phyloP scores from a whole-genome alignment of 1,140 invertebrate species.

The Macrobrachium nipponense region DNA sequence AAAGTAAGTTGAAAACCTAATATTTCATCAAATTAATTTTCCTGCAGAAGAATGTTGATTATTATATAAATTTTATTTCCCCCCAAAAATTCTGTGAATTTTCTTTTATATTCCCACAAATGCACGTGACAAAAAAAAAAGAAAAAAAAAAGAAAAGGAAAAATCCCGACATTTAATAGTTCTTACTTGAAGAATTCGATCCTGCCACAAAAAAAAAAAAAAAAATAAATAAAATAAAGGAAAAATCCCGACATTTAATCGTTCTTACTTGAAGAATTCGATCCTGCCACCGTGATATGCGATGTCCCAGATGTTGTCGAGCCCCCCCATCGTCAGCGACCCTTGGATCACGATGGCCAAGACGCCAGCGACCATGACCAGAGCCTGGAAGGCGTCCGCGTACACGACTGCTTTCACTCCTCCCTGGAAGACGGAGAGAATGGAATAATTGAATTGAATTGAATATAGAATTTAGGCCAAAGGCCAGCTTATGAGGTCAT shows the following conservation, averaged over 20 bases:
- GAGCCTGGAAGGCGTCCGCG: conserved; percentile 86
- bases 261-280: conserved; percentile 60
- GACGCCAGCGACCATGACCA: conserved; percentile 83
- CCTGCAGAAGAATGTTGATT: no score
- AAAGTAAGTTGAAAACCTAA: background rate
- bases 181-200: conserved; percentile 62
- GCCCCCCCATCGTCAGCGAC: conserved; percentile 76
- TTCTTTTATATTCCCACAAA: no score
- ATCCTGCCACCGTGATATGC: conserved; percentile 52
- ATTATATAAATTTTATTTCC: background rate
- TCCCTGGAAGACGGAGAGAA: conserved; percentile 69
- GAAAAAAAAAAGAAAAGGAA: no score
- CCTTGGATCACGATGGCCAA: conserved; percentile 78
- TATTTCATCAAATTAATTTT: background rate
- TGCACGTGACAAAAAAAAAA: no score
- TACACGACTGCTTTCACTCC: conserved; percentile 86
- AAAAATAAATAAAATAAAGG: no score
- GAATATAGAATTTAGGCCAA: no score
- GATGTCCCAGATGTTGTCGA: conserved; percentile 37
- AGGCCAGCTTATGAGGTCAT: no score
- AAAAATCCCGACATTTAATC: no score
- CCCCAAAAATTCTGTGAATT: background rate
- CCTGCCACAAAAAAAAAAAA: conserved; percentile 4
- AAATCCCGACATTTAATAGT: no score
- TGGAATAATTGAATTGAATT: no score